These are phyloP conservation scores for Ramphastos sulfuratus DNA, from an alignment of 2,113 vertebrate genomes.

Conservation along the genomic window DNA sequence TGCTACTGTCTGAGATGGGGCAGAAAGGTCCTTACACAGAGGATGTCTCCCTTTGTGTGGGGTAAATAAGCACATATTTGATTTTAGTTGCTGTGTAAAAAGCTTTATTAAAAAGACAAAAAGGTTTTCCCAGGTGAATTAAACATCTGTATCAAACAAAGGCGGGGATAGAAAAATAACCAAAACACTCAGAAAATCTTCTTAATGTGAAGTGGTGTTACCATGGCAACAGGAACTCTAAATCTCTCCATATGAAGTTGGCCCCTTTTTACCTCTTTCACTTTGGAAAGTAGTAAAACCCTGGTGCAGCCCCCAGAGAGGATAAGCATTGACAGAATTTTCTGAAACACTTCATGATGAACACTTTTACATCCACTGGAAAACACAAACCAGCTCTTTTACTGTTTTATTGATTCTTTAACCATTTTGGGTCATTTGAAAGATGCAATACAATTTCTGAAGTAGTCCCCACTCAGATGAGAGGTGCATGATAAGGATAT, in stretches of 20 bases:
- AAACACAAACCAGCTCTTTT: background rate
- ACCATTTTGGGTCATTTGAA: slow-evolving; percentile 2
- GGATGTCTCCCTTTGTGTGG: background rate
- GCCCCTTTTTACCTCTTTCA: background rate
- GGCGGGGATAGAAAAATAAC: slow-evolving; percentile 22
- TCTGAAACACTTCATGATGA: background rate
- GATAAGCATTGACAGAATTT: background rate
- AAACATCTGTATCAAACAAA: slow-evolving; percentile 54
- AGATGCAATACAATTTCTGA: background rate
- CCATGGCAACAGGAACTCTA: slow-evolving; percentile 54
- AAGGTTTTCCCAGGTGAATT: background rate
- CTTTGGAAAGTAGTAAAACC: slow-evolving; percentile 8
- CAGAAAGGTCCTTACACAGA: background rate
- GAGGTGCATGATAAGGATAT: background rate
- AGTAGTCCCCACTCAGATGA: background rate
- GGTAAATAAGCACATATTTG: background rate
- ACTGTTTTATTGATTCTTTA: background rate
- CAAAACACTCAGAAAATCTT: slow-evolving; percentile 70
- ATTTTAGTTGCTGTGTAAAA: background rate
- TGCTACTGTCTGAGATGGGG: background rate
- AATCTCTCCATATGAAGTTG: slow-evolving; percentile 28
- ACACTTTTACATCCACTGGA: slow-evolving; percentile 17
- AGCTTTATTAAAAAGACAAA: background rate
- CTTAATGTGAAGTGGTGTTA: slow-evolving; percentile 43
- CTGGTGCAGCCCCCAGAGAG: slow-evolving; percentile 9